Conservation (phyloP, 2,888 invertebrate genomes). For the Spisula subtruncata region DNA sequence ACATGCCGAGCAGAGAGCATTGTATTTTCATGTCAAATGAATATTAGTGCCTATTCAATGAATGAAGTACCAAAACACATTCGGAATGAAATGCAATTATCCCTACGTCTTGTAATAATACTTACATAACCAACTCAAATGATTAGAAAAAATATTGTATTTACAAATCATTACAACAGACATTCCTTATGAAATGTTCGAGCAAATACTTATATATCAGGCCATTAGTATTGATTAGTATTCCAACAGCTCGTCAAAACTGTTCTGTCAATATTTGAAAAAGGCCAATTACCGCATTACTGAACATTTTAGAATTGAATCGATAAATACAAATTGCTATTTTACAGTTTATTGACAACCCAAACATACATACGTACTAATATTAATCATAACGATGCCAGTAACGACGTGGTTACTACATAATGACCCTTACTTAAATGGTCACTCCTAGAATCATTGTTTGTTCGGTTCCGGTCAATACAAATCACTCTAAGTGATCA, state of each 20-base stretch:
- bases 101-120: too few relatives aligned
- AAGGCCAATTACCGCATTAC: constrained; percentile 12
- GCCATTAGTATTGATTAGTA: background rate
- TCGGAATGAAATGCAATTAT: too few relatives aligned
- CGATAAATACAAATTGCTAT: background rate
- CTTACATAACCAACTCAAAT: background rate
- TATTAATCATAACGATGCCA: background rate
- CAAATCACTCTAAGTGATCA: too few relatives aligned
- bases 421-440: background rate
- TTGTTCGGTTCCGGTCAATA: background rate
- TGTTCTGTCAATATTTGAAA: background rate
- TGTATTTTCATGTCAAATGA: too few relatives aligned
- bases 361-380: background rate
- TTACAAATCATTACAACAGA: background rate
- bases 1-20: too few relatives aligned
- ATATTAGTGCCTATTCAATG: too few relatives aligned
- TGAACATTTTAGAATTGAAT: background rate
- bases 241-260: background rate
- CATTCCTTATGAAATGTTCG: background rate
- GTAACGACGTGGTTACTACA: too few relatives aligned
- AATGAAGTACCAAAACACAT: too few relatives aligned
- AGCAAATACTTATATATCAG: background rate
- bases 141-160: background rate
- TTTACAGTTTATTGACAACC: background rate
- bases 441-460: background rate